Evolutionary conservation across 2,797 vertebrate species (phyloP).

Genomic region (Dryobates pubescens): DNA sequence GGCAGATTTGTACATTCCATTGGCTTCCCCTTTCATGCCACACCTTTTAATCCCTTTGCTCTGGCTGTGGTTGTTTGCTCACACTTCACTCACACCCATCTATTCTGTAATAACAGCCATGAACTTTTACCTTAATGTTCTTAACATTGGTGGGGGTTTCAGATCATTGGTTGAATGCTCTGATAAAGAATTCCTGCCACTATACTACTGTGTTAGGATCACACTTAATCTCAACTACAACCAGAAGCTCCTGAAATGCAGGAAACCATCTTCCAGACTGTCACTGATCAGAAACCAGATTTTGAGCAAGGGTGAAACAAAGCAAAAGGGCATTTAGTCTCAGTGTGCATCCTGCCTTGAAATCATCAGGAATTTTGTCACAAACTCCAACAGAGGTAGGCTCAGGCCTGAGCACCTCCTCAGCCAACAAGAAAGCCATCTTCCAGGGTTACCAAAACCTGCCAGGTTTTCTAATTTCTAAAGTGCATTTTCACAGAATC

Average conservation of each 20-base stretch:
- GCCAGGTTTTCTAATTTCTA: neutral
- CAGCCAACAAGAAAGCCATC: neutral
- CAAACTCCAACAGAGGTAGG: neutral
- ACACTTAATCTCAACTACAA: neutral
- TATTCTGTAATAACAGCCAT: too few relatives aligned
- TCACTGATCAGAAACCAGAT: neutral
- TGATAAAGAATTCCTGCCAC: rapidly evolving
- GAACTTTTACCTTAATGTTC: too few relatives aligned
- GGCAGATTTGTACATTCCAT: too few relatives aligned
- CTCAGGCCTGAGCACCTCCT: too few relatives aligned
- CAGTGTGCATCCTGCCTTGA: rapidly evolving
- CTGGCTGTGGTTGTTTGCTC: too few relatives aligned
- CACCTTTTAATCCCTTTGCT: too few relatives aligned
- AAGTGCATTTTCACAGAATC: neutral
- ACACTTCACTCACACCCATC: neutral
- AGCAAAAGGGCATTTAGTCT: neutral
- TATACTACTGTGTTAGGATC: too few relatives aligned
- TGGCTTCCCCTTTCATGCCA: too few relatives aligned
- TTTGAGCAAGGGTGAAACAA: neutral
- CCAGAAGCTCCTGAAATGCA: neutral
- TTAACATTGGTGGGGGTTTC: too few relatives aligned
- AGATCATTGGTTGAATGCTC: neutral
- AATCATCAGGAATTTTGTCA: neutral
- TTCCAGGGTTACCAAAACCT: neutral
- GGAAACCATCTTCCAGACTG: neutral